phyloP scores from a whole-genome alignment of 2,888 invertebrate genomes.

The Eristalis intricaria region DNA sequence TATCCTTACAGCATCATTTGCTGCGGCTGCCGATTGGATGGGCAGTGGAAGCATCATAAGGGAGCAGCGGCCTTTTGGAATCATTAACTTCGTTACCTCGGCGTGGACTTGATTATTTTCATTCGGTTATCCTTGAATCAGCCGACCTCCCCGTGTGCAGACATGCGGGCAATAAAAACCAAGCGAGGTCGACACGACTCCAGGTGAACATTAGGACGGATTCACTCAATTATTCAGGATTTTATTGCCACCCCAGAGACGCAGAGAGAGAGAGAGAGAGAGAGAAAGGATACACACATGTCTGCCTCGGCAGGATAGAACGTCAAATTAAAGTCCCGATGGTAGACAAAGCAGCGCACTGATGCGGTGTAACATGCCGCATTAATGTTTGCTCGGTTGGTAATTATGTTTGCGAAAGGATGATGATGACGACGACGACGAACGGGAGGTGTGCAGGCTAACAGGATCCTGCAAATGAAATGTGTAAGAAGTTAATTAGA shows the following conservation, averaged over 20 bases:
- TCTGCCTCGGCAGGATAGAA: slow-evolving; percentile 8
- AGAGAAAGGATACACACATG: slow-evolving; percentile 32
- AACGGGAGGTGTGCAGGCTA: too few species aligned
- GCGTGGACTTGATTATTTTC: slow-evolving; percentile 34
- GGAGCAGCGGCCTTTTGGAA: background rate
- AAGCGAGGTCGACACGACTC: background rate
- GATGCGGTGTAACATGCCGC: slow-evolving; percentile 29
- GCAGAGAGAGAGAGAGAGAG: slow-evolving; percentile 20
- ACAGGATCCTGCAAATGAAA: slow-evolving; percentile 24
- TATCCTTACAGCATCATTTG: slow-evolving; percentile 17
- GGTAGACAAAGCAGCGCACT: background rate
- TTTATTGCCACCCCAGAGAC: slow-evolving; percentile 43
- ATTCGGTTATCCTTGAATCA: slow-evolving; percentile 20
- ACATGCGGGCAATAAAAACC: slow-evolving; percentile 20
- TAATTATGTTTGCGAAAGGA: slow-evolving; percentile 43
- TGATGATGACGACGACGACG: background rate
- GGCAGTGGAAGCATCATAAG: slow-evolving; percentile 10
- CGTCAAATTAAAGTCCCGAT: slow-evolving; percentile 27
- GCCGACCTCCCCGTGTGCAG: background rate
- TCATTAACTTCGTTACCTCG: slow-evolving; percentile 19
- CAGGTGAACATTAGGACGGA: slow-evolving; percentile 45
- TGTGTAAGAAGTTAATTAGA: slow-evolving; percentile 66
- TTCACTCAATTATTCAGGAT: slow-evolving; percentile 62
- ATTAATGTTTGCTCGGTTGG: slow-evolving; percentile 52
- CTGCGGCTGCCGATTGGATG: slow-evolving; percentile 22